These are phyloP conservation scores for Clarias pachynema DNA, from an alignment of 2,797 vertebrate genomes.

Conservation along the genomic window DNA sequence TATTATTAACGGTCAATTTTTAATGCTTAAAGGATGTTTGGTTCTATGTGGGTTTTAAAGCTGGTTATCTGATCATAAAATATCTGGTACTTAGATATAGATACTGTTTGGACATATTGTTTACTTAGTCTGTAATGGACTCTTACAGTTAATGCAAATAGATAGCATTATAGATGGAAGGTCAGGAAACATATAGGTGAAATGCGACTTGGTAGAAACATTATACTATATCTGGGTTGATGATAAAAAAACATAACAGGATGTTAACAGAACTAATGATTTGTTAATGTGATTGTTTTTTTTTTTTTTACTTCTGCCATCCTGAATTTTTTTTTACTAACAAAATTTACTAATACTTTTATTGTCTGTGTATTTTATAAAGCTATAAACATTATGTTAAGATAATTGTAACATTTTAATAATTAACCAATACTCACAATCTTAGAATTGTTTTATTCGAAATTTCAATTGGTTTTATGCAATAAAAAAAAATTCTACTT, in stretches of 20 bases:
- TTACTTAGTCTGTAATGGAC: conserved; percentile 70
- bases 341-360: background rate
- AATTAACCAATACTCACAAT: background rate
- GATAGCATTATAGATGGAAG: conserved; percentile 71
- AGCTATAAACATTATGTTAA: background rate
- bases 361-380: background rate
- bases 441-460: background rate
- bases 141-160: conserved; percentile 71
- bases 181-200: conserved; percentile 68
- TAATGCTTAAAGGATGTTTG: background rate
- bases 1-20: conserved; percentile 1
- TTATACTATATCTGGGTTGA: conserved; percentile 59
- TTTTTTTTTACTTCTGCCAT: background rate
- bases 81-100: background rate
- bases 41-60: background rate
- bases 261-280: background rate
- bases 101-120: conserved; percentile 56
- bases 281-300: background rate
- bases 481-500: background rate
- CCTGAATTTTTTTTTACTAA: background rate
- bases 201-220: conserved; percentile 67
- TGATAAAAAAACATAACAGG: background rate
- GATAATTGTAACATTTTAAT: background rate
- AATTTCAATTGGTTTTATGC: background rate
- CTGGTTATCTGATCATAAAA: background rate